Conservation (phyloP, 1,140 invertebrate species). For the Araneus ventricosus region DNA sequence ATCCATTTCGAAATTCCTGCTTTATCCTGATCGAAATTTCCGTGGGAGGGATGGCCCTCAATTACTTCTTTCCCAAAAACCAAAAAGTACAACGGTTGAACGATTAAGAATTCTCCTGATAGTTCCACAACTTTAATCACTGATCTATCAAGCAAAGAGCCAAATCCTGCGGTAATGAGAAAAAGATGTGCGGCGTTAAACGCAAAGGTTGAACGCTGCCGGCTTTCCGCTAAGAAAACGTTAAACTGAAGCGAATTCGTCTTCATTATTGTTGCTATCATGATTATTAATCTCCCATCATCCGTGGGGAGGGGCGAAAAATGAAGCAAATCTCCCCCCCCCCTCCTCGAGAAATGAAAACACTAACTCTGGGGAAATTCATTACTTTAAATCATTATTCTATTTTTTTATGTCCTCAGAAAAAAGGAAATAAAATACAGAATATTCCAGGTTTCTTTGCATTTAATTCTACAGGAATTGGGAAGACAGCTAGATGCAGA, state of each 20-base stretch:
- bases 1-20: background rate
- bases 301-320: background rate
- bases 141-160: slow-evolving; percentile 15
- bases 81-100: background rate
- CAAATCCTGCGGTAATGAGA: slow-evolving; percentile 13
- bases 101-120: slow-evolving; percentile 30
- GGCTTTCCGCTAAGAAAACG: background rate
- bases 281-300: slow-evolving; percentile 32
- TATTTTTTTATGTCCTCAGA: background rate
- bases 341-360: background rate
- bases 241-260: slow-evolving; percentile 5
- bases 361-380: slow-evolving; percentile 10
- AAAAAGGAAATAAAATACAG: too few species aligned
- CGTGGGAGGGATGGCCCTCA: background rate
- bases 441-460: too few species aligned
- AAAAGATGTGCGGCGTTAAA: slow-evolving; percentile 24
- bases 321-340: background rate
- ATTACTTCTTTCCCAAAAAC: background rate
- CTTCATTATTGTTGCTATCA: slow-evolving; percentile 38
- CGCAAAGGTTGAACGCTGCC: background rate
- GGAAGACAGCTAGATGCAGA: too few species aligned
- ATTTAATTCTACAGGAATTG: too few species aligned
- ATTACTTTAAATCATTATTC: slow-evolving; percentile 19
- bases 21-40: background rate
- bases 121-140: slow-evolving; percentile 30